Conservation (phyloP, 2,113 vertebrate genomes). For the Lepus timidus region DNA sequence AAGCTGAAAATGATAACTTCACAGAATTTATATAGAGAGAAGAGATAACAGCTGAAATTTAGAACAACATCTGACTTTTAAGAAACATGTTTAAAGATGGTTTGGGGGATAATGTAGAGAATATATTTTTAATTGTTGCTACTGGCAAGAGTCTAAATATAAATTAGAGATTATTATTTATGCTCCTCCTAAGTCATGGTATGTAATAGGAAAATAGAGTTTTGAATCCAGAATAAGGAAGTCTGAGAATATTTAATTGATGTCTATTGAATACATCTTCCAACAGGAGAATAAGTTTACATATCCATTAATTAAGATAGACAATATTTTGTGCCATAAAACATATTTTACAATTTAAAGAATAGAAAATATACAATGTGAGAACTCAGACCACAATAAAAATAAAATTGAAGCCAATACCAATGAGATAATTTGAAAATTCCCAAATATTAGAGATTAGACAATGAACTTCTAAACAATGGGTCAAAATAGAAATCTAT, state of each 20-base stretch:
- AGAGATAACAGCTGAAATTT: constrained; percentile 8
- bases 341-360: background rate
- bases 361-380: background rate
- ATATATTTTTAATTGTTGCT: background rate
- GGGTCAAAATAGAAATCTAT: too few relatives aligned
- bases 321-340: background rate
- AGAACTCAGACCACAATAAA: background rate
- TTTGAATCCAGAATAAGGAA: background rate
- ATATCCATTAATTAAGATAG: background rate
- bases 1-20: constrained; percentile 42
- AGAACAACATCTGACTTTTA: constrained; percentile 20
- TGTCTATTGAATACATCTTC: background rate
- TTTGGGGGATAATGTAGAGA: background rate
- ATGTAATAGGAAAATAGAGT: background rate
- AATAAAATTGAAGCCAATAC: background rate
- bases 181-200: background rate
- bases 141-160: constrained; percentile 19
- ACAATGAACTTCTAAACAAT: background rate
- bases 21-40: background rate
- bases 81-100: constrained; percentile 4
- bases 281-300: background rate
- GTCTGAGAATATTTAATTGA: background rate
- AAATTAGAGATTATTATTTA: background rate
- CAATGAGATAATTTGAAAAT: background rate
- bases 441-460: background rate